Conservation (phyloP, 2,888 invertebrate genomes). For the Lasioglossum marginatum region DNA sequence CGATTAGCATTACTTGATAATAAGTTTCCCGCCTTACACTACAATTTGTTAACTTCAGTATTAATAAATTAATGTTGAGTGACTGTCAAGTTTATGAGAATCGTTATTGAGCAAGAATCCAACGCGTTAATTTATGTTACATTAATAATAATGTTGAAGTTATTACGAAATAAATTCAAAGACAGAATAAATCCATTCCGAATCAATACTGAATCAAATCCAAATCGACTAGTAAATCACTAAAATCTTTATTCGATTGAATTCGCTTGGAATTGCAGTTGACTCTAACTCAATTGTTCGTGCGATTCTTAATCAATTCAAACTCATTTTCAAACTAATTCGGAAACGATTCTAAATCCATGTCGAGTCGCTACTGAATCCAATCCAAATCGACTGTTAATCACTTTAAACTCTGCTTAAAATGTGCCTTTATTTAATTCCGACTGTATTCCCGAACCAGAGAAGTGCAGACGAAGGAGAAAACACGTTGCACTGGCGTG, state of each 20-base stretch:
- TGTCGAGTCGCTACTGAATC: not conserved
- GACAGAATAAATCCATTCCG: not conserved
- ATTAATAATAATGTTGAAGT: not conserved
- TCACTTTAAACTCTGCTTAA: not conserved
- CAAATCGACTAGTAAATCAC: not conserved
- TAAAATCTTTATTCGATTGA: too few species aligned
- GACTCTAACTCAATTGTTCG: too few species aligned
- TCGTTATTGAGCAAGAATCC: not conserved
- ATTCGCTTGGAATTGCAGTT: too few species aligned
- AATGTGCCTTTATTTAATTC: not conserved
- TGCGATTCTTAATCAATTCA: not conserved
- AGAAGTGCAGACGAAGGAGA: not conserved
- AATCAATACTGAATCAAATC: not conserved
- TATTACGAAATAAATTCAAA: not conserved
- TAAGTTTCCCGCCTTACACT: not conserved
- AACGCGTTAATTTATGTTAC: too few species aligned
- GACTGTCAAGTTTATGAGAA: not conserved
- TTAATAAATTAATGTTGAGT: not conserved
- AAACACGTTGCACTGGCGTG: not conserved
- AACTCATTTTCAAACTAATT: not conserved
- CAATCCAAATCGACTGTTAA: not conserved
- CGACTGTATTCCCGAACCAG: not conserved
- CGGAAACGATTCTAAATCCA: not conserved
- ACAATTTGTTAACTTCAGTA: not conserved
- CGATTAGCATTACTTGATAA: not conserved